Percentiles rank a stretch among this genome's conserved stretches.
These are phyloP conservation scores for Lasioglossum baleicum DNA, from an alignment of 1,140 invertebrate species.

Conservation along the genomic window DNA sequence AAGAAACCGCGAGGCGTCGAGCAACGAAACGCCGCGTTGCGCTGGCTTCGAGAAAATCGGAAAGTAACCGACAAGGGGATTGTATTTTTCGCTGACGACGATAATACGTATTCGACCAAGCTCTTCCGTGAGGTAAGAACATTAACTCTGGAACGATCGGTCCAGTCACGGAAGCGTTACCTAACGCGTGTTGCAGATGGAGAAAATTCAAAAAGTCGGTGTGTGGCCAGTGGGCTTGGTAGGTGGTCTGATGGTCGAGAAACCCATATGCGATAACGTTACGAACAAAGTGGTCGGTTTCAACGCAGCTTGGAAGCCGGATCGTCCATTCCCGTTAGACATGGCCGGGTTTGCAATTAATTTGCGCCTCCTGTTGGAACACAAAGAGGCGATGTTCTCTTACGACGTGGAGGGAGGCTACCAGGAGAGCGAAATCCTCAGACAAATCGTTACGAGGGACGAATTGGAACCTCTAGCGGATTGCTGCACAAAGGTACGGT, in stretches of 20 bases:
- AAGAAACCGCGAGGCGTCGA: conserved; percentile 95
- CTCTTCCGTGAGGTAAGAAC: conserved; percentile 91
- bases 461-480: conserved; percentile 93
- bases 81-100: conserved; percentile 99
- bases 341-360: conserved; percentile 99
- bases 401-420: conserved; percentile 91
- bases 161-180: not conserved
- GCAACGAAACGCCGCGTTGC: conserved; percentile 94
- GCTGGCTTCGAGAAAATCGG: conserved; percentile 90
- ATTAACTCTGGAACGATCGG: not conserved
- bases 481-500: conserved; percentile 89
- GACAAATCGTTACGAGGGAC: conserved; percentile 87
- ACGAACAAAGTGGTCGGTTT: conserved; percentile 90
- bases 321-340: conserved; percentile 96
- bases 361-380: conserved; percentile 87
- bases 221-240: conserved; percentile 99
- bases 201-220: conserved; percentile 91
- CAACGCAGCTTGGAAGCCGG: conserved; percentile 91
- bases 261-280: conserved; percentile 85
- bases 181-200: conserved; percentile 82
- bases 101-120: conserved; percentile 95
- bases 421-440: conserved; percentile 95
- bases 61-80: conserved; percentile 83
- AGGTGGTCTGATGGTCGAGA: conserved; percentile 92
- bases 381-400: conserved; percentile 90